Conservation (phyloP, 1,140 invertebrate species). For the Calosoma granatense region DNA sequence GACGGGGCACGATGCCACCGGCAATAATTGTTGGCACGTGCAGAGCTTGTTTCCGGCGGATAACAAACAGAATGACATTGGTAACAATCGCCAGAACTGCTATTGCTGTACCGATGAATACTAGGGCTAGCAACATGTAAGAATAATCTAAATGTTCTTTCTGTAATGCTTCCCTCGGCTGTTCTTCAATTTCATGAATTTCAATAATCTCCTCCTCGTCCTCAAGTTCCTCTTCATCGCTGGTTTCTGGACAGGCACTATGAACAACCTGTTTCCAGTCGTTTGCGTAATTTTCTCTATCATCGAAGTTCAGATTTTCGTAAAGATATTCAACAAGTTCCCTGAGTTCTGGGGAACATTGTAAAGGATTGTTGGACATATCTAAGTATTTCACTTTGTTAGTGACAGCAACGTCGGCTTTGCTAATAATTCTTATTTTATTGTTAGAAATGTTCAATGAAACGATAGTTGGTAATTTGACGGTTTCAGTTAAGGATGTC, state of each 20-base stretch:
- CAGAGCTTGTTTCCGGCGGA: constrained; percentile 21
- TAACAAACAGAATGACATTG: constrained; percentile 23
- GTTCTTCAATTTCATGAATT: constrained; percentile 29
- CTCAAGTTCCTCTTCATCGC: constrained; percentile 7
- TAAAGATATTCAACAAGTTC: constrained; percentile 46
- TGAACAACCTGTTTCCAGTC: constrained; percentile 10
- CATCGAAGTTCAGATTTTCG: constrained; percentile 21
- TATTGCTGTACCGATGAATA: constrained; percentile 36
- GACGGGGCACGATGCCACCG: constrained; percentile 19
- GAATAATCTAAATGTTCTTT: constrained; percentile 18
- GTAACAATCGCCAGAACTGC: constrained; percentile 30
- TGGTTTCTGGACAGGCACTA: background rate
- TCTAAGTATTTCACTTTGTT: constrained; percentile 51
- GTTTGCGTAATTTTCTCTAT: constrained; percentile 23
- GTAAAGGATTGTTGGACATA: constrained; percentile 50
- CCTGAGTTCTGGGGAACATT: constrained; percentile 48
- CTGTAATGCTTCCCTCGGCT: constrained; percentile 23
- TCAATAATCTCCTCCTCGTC: constrained; percentile 17
- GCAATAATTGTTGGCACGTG: constrained; percentile 26
- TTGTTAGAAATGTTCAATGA: constrained; percentile 48
- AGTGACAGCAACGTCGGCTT: constrained; percentile 43
- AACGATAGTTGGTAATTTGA: constrained; percentile 37
- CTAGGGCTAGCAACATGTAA: constrained; percentile 33
- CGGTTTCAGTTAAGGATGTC: constrained; percentile 35
- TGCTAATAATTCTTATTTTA: constrained; percentile 42